Evolutionary conservation across 1,140 invertebrate genomes (phyloP), one percentile per base, ranked within the genome.

Genomic region (Tenebrio molitor): DNA sequence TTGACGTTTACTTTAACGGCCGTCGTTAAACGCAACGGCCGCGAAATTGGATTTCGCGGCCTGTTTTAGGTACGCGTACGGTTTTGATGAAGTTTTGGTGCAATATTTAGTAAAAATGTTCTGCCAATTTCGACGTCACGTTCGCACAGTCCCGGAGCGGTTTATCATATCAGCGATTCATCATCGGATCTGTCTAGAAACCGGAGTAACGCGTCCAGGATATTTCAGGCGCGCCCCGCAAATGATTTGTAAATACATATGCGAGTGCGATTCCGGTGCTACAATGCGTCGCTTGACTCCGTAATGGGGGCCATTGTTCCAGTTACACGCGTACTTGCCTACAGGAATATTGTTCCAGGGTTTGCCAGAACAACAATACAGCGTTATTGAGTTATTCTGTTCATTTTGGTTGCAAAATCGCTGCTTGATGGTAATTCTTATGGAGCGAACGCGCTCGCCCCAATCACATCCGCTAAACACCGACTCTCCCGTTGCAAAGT

Each of bases 161-260:
- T 23, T 66, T 66, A 66, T 66, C 64, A 34, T 19, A 66, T 66
- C 64, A 66, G 64, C 64, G 44, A 66, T 66, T 66, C 64, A 66
- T 66, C 64, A 66, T 19, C 23, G 50, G 50, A 58, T 29, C 25
- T 58, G 50, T 58, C 50, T 58, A 33, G 50, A 58, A 58, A 58
- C 50, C 50, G 23, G 50, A 58, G 36, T 39, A 39, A 12, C 5
- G 12, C 36, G 36, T 12, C n/a, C 5, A 39, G 50, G 23, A 15
- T 29, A 29, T 58, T 58, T 58, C 29, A 58, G 50, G 23, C 50
- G 50, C 23, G n/a, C 21, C 23, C 50, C 34, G 15, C 39, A 65
- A 66, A 41, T 66, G 64, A 66, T 66, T 66, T 66, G 36, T 66
- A 66, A 66, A 66, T 66, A 66, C 64, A 66, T 66, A 66, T 44